phyloP scores from a whole-genome alignment of 1,140 invertebrate species.

The Zelostemma sp. region DNA sequence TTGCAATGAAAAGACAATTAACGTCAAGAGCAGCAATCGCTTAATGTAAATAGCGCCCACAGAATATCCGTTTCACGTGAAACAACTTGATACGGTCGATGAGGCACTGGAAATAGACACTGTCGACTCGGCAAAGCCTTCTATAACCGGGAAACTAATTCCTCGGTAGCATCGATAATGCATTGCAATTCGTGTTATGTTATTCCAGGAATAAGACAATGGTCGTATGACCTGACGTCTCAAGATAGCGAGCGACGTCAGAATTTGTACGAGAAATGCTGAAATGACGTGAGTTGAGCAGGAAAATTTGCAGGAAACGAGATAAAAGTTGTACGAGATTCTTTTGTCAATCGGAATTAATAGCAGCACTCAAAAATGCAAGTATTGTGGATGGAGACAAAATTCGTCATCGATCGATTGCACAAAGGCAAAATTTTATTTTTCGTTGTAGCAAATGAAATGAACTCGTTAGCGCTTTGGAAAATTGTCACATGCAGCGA shows the following conservation, averaged over 20 bases:
- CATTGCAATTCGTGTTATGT: conserved; percentile 6
- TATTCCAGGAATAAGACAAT: not conserved
- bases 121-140: conserved; percentile 22
- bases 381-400: no score
- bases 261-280: not conserved
- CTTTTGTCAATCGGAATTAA: not conserved
- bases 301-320: not conserved
- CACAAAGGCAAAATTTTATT: no score
- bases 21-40: not conserved
- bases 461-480: conserved; percentile 24
- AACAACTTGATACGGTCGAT: conserved; percentile 27
- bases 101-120: conserved; percentile 31
- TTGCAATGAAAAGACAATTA: not conserved
- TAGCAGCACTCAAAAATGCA: no score
- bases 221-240: not conserved
- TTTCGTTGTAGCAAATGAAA: not conserved
- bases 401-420: no score
- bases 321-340: not conserved
- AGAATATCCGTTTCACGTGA: conserved; percentile 20
- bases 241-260: not conserved
- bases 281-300: not conserved
- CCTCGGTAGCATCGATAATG: conserved; percentile 11
- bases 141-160: conserved; percentile 25
- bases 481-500: conserved; percentile 27
- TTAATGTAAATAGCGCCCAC: not conserved